phyloP scores from a whole-genome alignment of 2,113 vertebrate species.

The Nerophis ophidion region DNA sequence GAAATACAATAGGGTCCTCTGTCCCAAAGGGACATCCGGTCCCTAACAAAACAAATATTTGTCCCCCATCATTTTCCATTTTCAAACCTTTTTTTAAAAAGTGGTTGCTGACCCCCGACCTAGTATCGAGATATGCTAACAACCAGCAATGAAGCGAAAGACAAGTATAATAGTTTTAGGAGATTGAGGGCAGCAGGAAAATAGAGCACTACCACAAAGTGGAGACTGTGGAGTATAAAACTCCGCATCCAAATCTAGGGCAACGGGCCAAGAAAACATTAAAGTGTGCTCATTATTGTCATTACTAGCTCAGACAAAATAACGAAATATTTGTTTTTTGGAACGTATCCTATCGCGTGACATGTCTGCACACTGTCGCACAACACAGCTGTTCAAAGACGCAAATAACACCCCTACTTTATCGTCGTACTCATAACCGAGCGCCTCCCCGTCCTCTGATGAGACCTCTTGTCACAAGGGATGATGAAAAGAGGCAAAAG shows the following conservation, averaged over 20 bases:
- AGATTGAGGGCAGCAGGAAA: no score
- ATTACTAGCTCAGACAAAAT: background rate
- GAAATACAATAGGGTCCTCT: no score
- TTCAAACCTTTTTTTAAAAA: no score
- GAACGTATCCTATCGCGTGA: background rate
- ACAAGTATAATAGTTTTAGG: background rate
- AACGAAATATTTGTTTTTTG: background rate
- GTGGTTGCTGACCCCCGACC: no score
- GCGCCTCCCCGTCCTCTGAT: conserved; percentile 26
- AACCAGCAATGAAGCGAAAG: background rate
- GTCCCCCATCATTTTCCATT: no score
- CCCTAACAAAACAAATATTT: no score
- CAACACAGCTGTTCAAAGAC: conserved; percentile 26
- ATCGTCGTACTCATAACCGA: conserved; percentile 33
- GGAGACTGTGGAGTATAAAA: no score
- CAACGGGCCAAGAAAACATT: background rate
- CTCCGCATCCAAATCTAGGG: no score
- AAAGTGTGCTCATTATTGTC: background rate
- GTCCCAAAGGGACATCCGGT: no score
- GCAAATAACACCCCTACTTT: conserved; percentile 46
- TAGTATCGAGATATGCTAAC: no score
- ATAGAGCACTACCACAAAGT: no score
- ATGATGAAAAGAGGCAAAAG: conserved; percentile 36
- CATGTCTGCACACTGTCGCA: conserved; percentile 17
- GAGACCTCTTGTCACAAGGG: conserved; percentile 42